Conservation (phyloP, 2,888 invertebrate genomes). For the Trichopria drosophilae region DNA sequence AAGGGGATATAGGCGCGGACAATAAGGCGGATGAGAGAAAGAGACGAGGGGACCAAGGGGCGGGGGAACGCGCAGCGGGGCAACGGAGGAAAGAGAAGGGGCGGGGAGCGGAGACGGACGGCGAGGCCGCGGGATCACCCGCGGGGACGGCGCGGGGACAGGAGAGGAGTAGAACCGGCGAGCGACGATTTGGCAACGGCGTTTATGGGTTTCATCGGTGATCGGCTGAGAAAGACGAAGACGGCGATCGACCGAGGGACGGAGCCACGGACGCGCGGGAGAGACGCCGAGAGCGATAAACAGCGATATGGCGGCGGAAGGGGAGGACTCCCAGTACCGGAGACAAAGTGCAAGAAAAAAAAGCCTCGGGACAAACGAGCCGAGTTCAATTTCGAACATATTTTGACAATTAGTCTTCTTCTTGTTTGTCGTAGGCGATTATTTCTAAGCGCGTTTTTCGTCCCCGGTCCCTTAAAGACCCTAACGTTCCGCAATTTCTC, state of each 20-base stretch:
- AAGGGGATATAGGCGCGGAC: slow-evolving; percentile 48
- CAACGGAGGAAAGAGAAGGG: slow-evolving; percentile 2
- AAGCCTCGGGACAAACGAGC: too few species aligned
- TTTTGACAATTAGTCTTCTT: too few species aligned
- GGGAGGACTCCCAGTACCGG: not conserved
- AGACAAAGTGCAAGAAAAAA: too few species aligned
- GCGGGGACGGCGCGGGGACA: slow-evolving; percentile 31
- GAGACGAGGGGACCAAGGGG: slow-evolving; percentile 25
- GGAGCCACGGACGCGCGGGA: slow-evolving; percentile 25
- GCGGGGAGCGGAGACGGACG: slow-evolving; percentile 26
- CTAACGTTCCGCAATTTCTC: too few species aligned
- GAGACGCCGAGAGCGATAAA: not conserved
- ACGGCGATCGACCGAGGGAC: slow-evolving; percentile 30
- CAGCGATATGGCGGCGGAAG: not conserved
- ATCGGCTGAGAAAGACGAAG: too few species aligned
- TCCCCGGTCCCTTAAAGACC: too few species aligned
- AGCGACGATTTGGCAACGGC: slow-evolving; percentile 48
- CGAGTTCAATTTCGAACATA: too few species aligned
- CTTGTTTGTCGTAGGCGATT: too few species aligned
- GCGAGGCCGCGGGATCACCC: slow-evolving; percentile 36
- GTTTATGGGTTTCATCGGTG: slow-evolving; percentile 46
- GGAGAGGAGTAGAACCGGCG: slow-evolving; percentile 29
- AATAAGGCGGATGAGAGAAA: slow-evolving; percentile 41
- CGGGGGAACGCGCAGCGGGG: slow-evolving; percentile 15
- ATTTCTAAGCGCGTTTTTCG: too few species aligned